Evolutionary conservation across 2,888 invertebrate species (phyloP).

Genomic region (Rhopalosiphum nymphaeae): DNA sequence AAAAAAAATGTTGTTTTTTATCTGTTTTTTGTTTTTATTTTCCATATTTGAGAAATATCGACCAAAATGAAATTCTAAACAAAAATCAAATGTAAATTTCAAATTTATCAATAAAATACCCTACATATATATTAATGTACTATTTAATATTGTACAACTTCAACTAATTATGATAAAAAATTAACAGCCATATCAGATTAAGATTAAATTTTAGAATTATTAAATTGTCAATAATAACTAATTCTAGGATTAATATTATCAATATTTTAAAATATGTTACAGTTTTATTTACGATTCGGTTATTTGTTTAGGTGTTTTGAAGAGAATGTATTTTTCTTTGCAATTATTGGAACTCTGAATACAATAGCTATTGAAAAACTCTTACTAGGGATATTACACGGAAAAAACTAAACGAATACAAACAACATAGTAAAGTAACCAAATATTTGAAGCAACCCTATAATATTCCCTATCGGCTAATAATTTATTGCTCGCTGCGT

Average conservation of each 20-base stretch:
- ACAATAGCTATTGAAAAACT: constrained; percentile 16
- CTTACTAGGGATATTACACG: not conserved
- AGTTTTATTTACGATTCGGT: not conserved
- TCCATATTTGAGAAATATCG: not conserved
- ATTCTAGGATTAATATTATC: not conserved
- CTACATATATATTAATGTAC: not conserved
- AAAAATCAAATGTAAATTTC: not conserved
- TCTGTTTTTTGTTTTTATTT: not conserved
- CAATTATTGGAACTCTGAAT: not conserved
- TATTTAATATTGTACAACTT: not conserved
- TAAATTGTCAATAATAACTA: not conserved
- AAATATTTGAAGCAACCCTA: constrained; percentile 47
- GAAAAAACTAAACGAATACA: not conserved
- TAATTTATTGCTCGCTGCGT: constrained; percentile 27
- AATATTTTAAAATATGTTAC: constrained; percentile 7
- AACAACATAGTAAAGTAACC: constrained; percentile 27
- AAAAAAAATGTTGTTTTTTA: not conserved
- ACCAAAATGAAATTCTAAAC: not conserved
- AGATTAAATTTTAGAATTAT: not conserved
- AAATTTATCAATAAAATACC: not conserved
- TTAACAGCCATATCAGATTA: not conserved
- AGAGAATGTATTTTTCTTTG: constrained; percentile 8
- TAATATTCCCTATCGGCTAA: constrained; percentile 54
- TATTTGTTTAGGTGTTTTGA: not conserved
- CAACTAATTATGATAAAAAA: not conserved